These are phyloP conservation scores for Nebria salina DNA, from an alignment of 2,888 invertebrate genomes.

Conservation along the genomic window DNA sequence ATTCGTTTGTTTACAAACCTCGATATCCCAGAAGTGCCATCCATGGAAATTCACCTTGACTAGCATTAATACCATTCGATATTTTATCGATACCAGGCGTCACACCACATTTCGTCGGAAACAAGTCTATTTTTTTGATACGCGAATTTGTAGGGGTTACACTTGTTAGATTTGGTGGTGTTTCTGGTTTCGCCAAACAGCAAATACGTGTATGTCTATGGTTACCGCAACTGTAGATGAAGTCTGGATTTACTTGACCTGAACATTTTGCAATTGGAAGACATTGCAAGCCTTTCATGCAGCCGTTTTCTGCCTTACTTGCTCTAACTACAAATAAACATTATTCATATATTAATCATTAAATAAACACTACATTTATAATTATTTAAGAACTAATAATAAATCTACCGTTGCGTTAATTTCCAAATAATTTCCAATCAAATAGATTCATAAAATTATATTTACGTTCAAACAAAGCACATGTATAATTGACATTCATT, in stretches of 20 bases:
- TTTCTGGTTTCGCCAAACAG: constrained; percentile 2
- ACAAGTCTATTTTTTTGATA: constrained; percentile 9
- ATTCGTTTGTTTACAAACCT: constrained; percentile 47
- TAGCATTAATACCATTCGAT: constrained; percentile 63
- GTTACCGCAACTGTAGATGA: constrained; percentile 28
- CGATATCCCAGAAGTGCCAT: constrained; percentile 65
- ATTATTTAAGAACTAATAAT: no score
- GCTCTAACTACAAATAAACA: background rate
- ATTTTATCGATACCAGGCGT: constrained; percentile 56
- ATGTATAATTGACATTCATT: no score
- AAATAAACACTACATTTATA: background rate
- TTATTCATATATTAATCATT: background rate
- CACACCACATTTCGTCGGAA: constrained; percentile 50
- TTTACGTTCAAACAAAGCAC: no score
- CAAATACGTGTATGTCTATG: constrained; percentile 23
- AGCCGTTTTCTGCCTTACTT: constrained; percentile 13
- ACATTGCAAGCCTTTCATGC: constrained; percentile 31
- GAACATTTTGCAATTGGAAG: constrained; percentile 29
- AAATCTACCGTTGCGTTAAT: no score
- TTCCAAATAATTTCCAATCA: no score
- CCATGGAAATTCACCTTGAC: constrained; percentile 69
- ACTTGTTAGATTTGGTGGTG: background rate
- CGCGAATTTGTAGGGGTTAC: background rate
- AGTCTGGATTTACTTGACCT: constrained; percentile 26
- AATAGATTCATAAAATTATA: no score